Evolutionary conservation across 2,888 invertebrate genomes (phyloP).

Genomic region (Hanleya hanleyi): DNA sequence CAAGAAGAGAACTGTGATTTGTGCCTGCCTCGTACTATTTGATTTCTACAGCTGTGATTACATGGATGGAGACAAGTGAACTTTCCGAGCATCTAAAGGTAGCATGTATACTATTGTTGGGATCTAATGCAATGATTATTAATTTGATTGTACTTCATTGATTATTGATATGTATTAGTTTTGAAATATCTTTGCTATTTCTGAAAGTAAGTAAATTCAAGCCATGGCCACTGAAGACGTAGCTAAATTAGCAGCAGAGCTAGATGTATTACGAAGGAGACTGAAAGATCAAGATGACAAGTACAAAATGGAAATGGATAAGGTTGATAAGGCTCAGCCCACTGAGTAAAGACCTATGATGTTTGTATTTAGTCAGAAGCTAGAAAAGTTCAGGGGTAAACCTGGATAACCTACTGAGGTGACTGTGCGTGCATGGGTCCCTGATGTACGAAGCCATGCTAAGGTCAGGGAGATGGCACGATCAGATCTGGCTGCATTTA

Average conservation of each 20-base stretch:
- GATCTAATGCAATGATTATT: too few species aligned
- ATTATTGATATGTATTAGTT: too few species aligned
- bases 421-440: conserved; percentile 7
- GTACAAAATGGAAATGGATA: neutral
- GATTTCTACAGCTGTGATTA: too few species aligned
- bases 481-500: neutral
- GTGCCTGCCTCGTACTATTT: too few species aligned
- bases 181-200: too few species aligned
- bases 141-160: too few species aligned
- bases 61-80: too few species aligned
- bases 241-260: neutral
- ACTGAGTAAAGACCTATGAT: neutral
- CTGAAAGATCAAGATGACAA: conserved; percentile 1
- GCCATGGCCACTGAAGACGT: neutral
- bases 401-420: conserved; percentile 9
- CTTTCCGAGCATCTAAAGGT: too few species aligned
- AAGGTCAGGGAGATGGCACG: neutral
- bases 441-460: conserved; percentile 10
- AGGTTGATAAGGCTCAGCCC: neutral
- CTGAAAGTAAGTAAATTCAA: too few species aligned
- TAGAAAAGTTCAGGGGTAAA: conserved; percentile 16
- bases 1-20: too few species aligned
- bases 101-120: too few species aligned
- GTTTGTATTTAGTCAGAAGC: neutral
- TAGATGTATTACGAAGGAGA: neutral